phyloP scores from a whole-genome alignment of 2,888 invertebrate species.

The Liopterus haemorrhoidalis region DNA sequence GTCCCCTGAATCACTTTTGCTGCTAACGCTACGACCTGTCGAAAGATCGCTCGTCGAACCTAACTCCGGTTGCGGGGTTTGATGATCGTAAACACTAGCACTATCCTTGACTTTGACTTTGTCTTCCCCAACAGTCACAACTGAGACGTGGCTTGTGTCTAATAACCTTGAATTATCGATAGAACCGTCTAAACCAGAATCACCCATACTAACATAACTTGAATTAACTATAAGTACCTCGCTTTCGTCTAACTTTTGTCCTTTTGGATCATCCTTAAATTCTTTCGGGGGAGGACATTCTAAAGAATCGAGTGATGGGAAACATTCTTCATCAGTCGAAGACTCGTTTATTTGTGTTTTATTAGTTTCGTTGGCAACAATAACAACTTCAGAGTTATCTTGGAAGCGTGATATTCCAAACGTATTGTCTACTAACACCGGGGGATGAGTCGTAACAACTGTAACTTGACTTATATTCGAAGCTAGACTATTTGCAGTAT shows the following conservation, averaged over 20 bases:
- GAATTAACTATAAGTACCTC: constrained; percentile 74
- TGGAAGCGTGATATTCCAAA: constrained; percentile 46
- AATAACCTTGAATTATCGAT: constrained; percentile 46
- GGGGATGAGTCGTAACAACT: constrained; percentile 79
- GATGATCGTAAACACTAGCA: constrained; percentile 41
- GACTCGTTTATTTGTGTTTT: constrained; percentile 62
- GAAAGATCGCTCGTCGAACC: constrained; percentile 45
- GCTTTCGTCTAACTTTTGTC: constrained; percentile 75
- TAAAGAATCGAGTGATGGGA: constrained; percentile 68
- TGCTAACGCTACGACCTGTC: constrained; percentile 34
- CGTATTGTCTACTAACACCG: constrained; percentile 62
- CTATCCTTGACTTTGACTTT: constrained; percentile 69
- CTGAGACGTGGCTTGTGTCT: constrained; percentile 87
- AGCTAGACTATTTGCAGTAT: constrained; percentile 67
- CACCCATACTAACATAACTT: constrained; percentile 59
- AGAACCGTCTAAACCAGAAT: constrained; percentile 58
- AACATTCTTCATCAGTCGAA: constrained; percentile 67
- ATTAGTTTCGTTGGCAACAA: constrained; percentile 70
- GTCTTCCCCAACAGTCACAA: constrained; percentile 81
- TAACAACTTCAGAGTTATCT: constrained; percentile 64
- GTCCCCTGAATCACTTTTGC: constrained; percentile 40
- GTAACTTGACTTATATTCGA: constrained; percentile 73
- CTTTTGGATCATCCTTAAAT: constrained; percentile 43
- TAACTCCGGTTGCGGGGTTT: constrained; percentile 28
- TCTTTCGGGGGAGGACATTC: constrained; percentile 53